A percentile compares a stretch with the other conserved stretches of the same genome.
phyloP scores from a whole-genome alignment of 64 coral and sea anemone species.

The Montipora sp. region DNA sequence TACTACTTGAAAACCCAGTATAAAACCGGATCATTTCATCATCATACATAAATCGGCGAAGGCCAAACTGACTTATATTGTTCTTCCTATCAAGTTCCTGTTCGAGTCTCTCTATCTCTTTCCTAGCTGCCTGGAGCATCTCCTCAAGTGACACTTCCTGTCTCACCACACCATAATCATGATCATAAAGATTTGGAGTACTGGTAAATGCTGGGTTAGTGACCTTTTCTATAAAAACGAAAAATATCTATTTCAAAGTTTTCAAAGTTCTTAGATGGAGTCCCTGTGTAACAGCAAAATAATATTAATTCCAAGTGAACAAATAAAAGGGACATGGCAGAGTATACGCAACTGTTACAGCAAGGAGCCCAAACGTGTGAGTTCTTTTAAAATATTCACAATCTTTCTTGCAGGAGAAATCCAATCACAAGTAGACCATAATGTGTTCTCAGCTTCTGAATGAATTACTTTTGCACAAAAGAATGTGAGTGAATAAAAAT shows the following conservation, averaged over 20 bases:
- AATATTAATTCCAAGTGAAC: not conserved
- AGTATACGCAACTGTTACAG: not conserved
- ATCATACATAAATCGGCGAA: constrained; percentile 10
- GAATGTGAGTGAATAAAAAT: too few relatives aligned
- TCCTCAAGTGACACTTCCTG: constrained; percentile 10
- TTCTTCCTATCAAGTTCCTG: constrained; percentile 8
- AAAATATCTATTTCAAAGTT: not conserved
- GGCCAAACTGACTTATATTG: not conserved
- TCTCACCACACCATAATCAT: constrained; percentile 6
- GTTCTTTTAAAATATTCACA: too few relatives aligned
- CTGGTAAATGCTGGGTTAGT: not conserved
- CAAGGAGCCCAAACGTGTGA: too few relatives aligned
- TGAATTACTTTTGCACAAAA: too few relatives aligned
- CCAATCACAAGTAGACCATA: too few relatives aligned
- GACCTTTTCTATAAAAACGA: not conserved
- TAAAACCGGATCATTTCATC: constrained; percentile 36
- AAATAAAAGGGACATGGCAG: not conserved
- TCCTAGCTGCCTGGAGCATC: constrained; percentile 17
- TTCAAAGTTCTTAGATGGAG: not conserved
- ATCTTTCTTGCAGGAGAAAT: too few relatives aligned
- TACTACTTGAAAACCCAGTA: constrained; percentile 47
- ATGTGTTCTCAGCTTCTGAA: too few relatives aligned
- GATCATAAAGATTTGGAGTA: not conserved
- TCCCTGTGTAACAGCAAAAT: not conserved
- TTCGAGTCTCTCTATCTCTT: not conserved